phyloP scores from a whole-genome alignment of 2,888 invertebrate species.

The Anagyrus pseudococci region DNA sequence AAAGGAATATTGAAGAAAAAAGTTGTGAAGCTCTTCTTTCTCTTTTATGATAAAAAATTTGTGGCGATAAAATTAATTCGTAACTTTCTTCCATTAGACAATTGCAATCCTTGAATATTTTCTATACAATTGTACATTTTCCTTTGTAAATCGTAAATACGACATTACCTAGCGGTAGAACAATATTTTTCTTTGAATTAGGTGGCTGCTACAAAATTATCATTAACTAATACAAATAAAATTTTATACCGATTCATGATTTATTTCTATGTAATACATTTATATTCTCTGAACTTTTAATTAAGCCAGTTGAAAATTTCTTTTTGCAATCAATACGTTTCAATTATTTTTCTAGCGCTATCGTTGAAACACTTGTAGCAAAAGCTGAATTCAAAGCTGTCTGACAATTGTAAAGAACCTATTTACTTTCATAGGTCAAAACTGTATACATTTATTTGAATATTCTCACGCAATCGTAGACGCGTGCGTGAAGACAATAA shows the following conservation, averaged over 20 bases:
- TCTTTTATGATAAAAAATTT: too few relatives aligned
- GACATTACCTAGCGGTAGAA: slow-evolving; percentile 28
- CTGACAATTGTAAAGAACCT: slow-evolving; percentile 23
- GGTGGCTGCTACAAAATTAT: slow-evolving; percentile 11
- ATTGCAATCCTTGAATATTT: slow-evolving; percentile 28
- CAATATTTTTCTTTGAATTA: slow-evolving; percentile 21
- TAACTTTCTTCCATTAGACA: slow-evolving; percentile 24
- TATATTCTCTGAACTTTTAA: too few relatives aligned
- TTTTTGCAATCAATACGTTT: neutral
- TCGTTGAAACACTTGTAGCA: neutral
- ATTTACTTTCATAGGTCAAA: slow-evolving; percentile 29
- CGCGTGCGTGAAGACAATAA: slow-evolving; percentile 36
- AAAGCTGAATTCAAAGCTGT: slow-evolving; percentile 21
- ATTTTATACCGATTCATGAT: too few relatives aligned
- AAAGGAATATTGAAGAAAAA: too few relatives aligned
- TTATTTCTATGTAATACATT: too few relatives aligned
- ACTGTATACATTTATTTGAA: slow-evolving; percentile 40
- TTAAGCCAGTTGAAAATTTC: neutral
- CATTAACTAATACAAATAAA: too few relatives aligned
- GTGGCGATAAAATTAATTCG: neutral
- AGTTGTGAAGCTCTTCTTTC: too few relatives aligned
- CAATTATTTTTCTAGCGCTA: neutral
- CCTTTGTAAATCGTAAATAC: slow-evolving; percentile 29
- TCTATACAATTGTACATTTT: slow-evolving; percentile 35
- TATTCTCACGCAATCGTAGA: slow-evolving; percentile 31